Base-by-base conservation (phyloP, 2,888 invertebrate genomes). In the Blastobasis adustella region DNA sequence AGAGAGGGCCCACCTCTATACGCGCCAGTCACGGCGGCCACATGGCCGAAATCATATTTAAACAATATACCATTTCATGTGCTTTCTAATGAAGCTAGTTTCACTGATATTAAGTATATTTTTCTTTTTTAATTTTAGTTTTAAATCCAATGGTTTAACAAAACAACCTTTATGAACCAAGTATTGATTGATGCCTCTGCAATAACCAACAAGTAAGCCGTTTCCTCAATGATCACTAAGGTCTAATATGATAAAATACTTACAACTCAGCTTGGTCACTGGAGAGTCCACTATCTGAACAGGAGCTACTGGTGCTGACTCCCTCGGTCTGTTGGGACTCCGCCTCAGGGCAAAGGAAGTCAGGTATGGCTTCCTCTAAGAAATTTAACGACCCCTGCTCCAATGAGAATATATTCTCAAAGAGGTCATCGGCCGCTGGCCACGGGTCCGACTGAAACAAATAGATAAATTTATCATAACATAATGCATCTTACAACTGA, bases 211-310 rank as follows among this genome's bases (percentile, higher is more conserved):
- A 3, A 23, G 3, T 23, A 23, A 23, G 23, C 23, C 1, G 23
- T 23, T 23, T 23, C 23, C 23, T 23, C 23, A 2, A 23, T 23
- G 1, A 23, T 23, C 23, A 23, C 23, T 23, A 23, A 23, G 23
- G 3, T 23, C 23, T 23, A 23, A 23, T 23, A 23, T 23, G 23
- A 23, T 23, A 3, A 23, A 9, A 51, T 37, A 82, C 89, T 89
- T 66, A 90, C 90, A 88, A 83, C 63, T 90, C 90, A 38, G 90
- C 82, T 55, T 82, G 90, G 63, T 91, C 92, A 59, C 92, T 93
- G 41, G 92, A 93, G 10, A 93, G 81, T 49, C 93, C 94, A 65
- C 93, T 93, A 71, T 94, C 94, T 0, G 94, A 94, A 54, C 91
- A 76, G 2, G 88, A 79, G 60, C 89, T 84, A 74, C 85, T 87